Percentiles rank a stretch among this genome's conserved stretches.
These are phyloP conservation scores for Alethe castanea DNA, from an alignment of 2,113 vertebrate species.

Conservation along the genomic window DNA sequence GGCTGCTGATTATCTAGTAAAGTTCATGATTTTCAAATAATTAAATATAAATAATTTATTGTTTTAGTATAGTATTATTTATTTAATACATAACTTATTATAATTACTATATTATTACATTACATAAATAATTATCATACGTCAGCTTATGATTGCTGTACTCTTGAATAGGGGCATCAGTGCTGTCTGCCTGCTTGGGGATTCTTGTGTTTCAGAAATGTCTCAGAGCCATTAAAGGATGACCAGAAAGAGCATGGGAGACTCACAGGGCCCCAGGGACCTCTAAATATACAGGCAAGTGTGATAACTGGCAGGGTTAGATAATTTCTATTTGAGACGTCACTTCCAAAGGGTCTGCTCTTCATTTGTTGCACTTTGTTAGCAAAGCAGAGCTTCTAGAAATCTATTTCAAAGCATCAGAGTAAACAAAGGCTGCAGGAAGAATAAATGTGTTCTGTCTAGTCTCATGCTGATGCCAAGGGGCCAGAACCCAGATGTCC, in stretches of 20 bases:
- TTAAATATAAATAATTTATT: neutral
- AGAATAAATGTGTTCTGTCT: neutral
- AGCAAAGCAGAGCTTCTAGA: slow-evolving; percentile 4
- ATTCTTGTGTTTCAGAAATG: neutral
- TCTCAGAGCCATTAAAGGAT: neutral
- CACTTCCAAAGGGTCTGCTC: neutral
- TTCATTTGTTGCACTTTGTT: neutral
- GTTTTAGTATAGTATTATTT: neutral
- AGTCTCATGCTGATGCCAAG: neutral
- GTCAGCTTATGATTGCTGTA: neutral
- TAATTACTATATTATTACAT: neutral
- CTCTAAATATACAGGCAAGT: neutral
- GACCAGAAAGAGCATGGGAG: neutral
- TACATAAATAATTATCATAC: neutral
- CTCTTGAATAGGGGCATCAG: neutral
- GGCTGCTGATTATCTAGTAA: neutral
- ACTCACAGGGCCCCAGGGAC: neutral
- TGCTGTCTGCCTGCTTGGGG: neutral
- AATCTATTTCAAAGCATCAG: neutral
- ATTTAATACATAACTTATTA: neutral
- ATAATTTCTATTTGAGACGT: neutral
- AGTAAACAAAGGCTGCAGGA: neutral
- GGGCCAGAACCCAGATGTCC: neutral
- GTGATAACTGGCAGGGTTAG: neutral
- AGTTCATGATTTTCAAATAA: neutral